Base-by-base conservation (phyloP, 2,797 vertebrate species). In the Pitangus sulphuratus region DNA sequence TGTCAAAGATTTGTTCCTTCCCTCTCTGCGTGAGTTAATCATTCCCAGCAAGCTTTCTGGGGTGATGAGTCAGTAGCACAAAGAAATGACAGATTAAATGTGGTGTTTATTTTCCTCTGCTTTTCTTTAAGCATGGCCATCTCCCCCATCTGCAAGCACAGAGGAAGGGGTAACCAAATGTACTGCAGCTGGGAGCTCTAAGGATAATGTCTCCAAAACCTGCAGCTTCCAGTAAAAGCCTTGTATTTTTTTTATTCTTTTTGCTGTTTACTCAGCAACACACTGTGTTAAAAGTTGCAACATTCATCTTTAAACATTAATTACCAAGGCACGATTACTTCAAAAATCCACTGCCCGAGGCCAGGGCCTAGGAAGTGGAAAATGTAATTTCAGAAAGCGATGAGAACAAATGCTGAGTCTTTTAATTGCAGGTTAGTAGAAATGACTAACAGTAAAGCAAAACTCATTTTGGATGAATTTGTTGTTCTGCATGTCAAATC, bases 221-320 rank as follows among this genome's bases (percentile, higher is more conserved):
- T 87, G 37, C 45, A 75, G 53, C 53, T 93, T 84, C 61, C 66
- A 21, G 7, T 68, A 66, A 84, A 78, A 91, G 28, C 15, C 31
- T 84, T 54, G 12, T 61, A 28, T 4, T 61, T 92, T 92, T 78
- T 75, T 17, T 71, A 14, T 42, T 47, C 10, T 81, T 85, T 86
- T 75, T 83, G 74, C 64, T 80, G 61, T 85, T 95, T 92, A 92
- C 62, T 97, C 74, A 89, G 86, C 20, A 7, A 92, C 51, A 68
- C 47, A 45, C 39, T 91, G 57, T 54, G 74, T 88, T 78, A 86
- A 50, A 95, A 90, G 92, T 91, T 87, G 84, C 89, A 92, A 95
- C 79, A 91, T 93, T 94, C 81, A 90, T 92, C 85, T 93, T 93
- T 94, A 96, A 96, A 91, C 92, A 89, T 94, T 94, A 96, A 96